Base-by-base conservation (phyloP, 2,113 vertebrate genomes). In the Geococcyx californianus region DNA sequence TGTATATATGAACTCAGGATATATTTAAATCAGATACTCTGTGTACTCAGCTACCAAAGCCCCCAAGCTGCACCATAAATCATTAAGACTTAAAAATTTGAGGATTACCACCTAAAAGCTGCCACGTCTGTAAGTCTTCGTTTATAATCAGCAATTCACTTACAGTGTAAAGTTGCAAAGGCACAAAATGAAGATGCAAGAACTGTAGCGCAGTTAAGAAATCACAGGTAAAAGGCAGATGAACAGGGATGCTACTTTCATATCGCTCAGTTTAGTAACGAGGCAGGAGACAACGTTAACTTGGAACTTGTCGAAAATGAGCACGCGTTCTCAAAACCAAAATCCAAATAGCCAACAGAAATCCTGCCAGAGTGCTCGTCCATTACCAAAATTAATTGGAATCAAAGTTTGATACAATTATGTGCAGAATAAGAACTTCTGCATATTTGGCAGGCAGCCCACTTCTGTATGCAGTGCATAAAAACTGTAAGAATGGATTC, bases 401-500 rank as follows among this genome's bases (percentile, higher is more conserved):
- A 59, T 34, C 13, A 34, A 86, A 83, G 80, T 96, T 96, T 94
- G 51, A 63, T 60, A 19, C 47, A 45, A 64, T 73, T 81, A n/a
- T 8, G 40, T 36, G 58, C 81, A 77, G 69, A 83, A 80, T 59
- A 55, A 91, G 38, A 47, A 84, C 24, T 95, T 85, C 9, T 23
- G 70, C 11, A 58, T 70, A 36, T 47, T 82, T 97, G 89, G 91
- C 80, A 96, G 54, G 49, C 73, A 93, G 74, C 86, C 94, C 92
- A 76, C 89, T 97, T 21, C 49, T 91, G 58, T 60, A 93, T 84
- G 55, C 81, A 89, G 95, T 40, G 75, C 95, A 94, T 96, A 93
- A 95, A 97, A 97, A 93, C 89, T 93, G 92, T 91, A 94, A 94
- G 93, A 84, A 95, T 29, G 89, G 91, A 96, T 97, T 95, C 97